Conservation (phyloP, 2,113 vertebrate genomes). For the Aldabrachelys gigantea region DNA sequence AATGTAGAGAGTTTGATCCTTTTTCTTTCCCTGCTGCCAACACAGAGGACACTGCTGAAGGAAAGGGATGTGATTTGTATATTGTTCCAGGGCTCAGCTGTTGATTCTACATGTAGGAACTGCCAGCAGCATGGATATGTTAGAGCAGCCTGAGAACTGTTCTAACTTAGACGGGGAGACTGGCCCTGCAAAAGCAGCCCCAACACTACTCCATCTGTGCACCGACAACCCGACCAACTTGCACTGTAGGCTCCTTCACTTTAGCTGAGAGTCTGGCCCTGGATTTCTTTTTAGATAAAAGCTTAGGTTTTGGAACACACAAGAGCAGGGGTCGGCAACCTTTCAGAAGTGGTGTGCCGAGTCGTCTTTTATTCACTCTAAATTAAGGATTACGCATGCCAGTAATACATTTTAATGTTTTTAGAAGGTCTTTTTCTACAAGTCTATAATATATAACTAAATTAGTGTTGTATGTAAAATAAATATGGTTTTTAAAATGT, state of each 20-base stretch:
- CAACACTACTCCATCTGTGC: background rate
- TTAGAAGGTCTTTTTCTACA: too few species aligned
- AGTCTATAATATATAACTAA: too few species aligned
- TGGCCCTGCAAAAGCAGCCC: rapidly evolving
- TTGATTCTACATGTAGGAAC: background rate
- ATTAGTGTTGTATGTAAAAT: too few species aligned
- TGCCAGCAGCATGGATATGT: background rate
- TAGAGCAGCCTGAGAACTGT: background rate
- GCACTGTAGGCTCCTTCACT: rapidly evolving
- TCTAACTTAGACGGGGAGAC: rapidly evolving
- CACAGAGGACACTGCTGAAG: background rate
- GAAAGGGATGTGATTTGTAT: background rate
- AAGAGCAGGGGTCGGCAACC: too few species aligned
- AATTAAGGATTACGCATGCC: too few species aligned
- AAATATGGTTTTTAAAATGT: too few species aligned
- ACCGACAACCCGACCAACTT: background rate
- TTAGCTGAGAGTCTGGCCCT: background rate
- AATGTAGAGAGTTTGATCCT: background rate
- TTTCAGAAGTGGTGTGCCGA: too few species aligned
- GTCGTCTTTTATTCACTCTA: too few species aligned
- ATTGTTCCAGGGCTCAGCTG: background rate
- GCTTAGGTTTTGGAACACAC: background rate
- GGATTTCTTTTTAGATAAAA: rapidly evolving
- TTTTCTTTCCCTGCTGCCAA: background rate
- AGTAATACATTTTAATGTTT: too few species aligned